Evolutionary conservation across 2,113 vertebrate genomes (phyloP).

Genomic region (Alouatta palliata): DNA sequence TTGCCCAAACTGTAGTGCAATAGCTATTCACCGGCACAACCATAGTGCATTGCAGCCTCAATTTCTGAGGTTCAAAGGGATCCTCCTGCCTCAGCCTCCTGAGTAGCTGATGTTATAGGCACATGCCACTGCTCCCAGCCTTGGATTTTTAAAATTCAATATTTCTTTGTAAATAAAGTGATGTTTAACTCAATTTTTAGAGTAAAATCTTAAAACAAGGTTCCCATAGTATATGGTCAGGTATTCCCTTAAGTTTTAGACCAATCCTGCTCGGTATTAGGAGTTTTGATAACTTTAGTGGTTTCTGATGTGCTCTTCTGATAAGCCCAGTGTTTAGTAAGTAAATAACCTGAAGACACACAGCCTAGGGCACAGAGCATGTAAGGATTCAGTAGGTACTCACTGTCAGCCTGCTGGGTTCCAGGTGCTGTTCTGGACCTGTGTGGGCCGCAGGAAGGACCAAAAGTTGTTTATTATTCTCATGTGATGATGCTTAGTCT

Average conservation of each 20-base stretch:
- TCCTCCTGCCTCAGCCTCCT: neutral
- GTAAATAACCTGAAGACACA: neutral
- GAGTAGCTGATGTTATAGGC: neutral
- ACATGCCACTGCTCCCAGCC: too few relatives aligned
- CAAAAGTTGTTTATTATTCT: neutral
- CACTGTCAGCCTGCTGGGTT: neutral
- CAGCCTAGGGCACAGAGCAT: neutral
- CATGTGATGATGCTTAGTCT: neutral
- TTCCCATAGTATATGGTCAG: neutral
- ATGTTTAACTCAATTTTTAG: neutral
- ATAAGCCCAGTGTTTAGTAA: neutral
- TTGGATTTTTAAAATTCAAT: constrained; percentile 8
- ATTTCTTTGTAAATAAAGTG: constrained; percentile 10
- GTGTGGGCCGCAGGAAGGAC: neutral
- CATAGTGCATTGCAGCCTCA: neutral
- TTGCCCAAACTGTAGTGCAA: neutral
- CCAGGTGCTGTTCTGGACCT: neutral
- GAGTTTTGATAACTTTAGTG: neutral
- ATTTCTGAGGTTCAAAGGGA: neutral
- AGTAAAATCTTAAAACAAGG: neutral
- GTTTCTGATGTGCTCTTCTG: neutral
- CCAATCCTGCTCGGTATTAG: neutral
- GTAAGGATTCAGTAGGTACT: neutral
- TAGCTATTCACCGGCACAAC: neutral
- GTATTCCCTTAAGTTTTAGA: neutral